phyloP scores from a whole-genome alignment of 2,113 vertebrate genomes.

The Lasiurus cinereus region DNA sequence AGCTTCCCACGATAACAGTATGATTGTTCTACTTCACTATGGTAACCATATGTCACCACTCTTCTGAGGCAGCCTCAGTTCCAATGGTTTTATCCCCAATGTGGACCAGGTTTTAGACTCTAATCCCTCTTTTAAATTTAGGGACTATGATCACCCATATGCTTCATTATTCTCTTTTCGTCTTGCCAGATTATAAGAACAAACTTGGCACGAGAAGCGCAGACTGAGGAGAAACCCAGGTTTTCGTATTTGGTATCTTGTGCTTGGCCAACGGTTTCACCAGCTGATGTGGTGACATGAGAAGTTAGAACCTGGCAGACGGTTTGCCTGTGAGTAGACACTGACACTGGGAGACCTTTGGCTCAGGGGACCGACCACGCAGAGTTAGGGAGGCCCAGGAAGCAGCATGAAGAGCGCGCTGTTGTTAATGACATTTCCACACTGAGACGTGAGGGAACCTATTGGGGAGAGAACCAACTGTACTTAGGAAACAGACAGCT shows the following conservation, averaged over 20 bases:
- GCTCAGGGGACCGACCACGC: not conserved
- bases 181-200: constrained; percentile 55
- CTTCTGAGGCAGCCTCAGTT: constrained; percentile 37
- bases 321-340: constrained; percentile 2
- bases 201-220: constrained; percentile 1
- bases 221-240: not conserved
- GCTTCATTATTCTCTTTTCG: constrained; percentile 28
- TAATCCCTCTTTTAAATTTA: not conserved
- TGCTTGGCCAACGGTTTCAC: not conserved
- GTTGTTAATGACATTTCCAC: not conserved
- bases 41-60: not conserved
- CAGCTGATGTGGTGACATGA: not conserved
- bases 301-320: not conserved
- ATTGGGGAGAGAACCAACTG: not conserved
- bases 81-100: not conserved
- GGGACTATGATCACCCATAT: not conserved
- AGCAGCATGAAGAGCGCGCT: not conserved
- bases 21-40: constrained; percentile 34
- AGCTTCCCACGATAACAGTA: constrained; percentile 16
- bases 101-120: constrained; percentile 34
- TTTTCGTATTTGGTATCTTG: constrained; percentile 32
- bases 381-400: not conserved
- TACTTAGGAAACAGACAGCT: not conserved
- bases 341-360: not conserved
- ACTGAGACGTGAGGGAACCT: not conserved